Conservation (phyloP, 2,113 vertebrate species). For the Otis tarda region DNA sequence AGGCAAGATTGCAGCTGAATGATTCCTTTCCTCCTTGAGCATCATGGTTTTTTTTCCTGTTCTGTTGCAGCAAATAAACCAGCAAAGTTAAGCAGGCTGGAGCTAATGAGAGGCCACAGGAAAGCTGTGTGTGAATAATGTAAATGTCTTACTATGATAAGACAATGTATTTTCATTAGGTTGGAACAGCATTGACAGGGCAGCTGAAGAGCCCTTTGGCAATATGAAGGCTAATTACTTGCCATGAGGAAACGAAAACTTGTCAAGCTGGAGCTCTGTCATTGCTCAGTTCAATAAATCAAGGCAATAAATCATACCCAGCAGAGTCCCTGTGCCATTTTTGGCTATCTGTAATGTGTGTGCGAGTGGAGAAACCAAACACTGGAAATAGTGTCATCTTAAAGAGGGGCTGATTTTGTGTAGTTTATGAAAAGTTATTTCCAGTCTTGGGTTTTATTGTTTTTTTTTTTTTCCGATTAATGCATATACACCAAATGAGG, state of each 20-base stretch:
- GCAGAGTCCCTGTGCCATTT: slow-evolving; percentile 23
- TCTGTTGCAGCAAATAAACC: slow-evolving; percentile 4
- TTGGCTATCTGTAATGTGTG: not conserved
- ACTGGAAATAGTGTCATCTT: not conserved
- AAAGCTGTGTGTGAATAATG: slow-evolving; percentile 54
- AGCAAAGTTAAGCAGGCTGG: slow-evolving; percentile 4
- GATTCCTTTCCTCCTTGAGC: not conserved
- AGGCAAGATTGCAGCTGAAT: not conserved
- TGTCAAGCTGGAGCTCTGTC: slow-evolving; percentile 62
- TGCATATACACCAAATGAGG: not conserved
- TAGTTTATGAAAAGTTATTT: slow-evolving; percentile 1
- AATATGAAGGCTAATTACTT: slow-evolving; percentile 76
- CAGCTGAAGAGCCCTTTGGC: slow-evolving; percentile 74
- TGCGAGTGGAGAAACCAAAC: not conserved
- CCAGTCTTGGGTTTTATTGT: not conserved
- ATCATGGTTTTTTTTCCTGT: not conserved
- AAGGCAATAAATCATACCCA: slow-evolving; percentile 66
- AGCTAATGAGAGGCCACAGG: slow-evolving; percentile 46
- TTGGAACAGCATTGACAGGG: slow-evolving; percentile 58
- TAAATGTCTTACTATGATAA: slow-evolving; percentile 44
- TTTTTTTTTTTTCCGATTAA: not conserved
- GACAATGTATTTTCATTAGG: slow-evolving; percentile 53
- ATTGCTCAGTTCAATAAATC: slow-evolving; percentile 72
- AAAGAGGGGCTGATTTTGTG: not conserved
- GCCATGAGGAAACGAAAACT: slow-evolving; percentile 69